Conservation (phyloP, 2,888 invertebrate species). For the Parasteatoda lunata region DNA sequence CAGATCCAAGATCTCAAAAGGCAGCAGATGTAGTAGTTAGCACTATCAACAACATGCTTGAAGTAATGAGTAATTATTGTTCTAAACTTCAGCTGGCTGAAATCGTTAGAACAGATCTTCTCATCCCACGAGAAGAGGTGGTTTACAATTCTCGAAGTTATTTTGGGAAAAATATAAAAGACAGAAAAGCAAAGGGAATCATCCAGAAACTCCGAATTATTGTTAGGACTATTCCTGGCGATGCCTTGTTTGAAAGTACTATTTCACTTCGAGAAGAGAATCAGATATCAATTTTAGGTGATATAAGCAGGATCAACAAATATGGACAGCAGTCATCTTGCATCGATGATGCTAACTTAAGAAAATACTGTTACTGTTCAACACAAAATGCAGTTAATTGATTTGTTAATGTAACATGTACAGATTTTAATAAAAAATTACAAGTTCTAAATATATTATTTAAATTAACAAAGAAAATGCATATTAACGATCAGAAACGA, state of each 20-base stretch:
- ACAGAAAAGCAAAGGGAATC: constrained; percentile 37
- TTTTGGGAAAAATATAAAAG: constrained; percentile 28
- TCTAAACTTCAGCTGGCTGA: constrained; percentile 18
- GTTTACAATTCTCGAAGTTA: constrained; percentile 50
- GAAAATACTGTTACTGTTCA: constrained; percentile 70
- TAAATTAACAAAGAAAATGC: no score
- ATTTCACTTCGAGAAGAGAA: constrained; percentile 75
- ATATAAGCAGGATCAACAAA: constrained; percentile 76
- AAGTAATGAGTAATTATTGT: constrained; percentile 21
- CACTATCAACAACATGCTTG: constrained; percentile 25
- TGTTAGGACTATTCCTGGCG: constrained; percentile 81
- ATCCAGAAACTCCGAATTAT: constrained; percentile 75
- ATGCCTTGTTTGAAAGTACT: constrained; percentile 86
- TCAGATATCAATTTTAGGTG: constrained; percentile 76
- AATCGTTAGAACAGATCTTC: constrained; percentile 33
- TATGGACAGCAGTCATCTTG: constrained; percentile 75
- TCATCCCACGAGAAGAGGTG: constrained; percentile 30
- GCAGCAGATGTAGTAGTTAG: constrained; percentile 14
- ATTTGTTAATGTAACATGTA: no score
- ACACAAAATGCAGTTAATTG: no score
- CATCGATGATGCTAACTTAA: constrained; percentile 70
- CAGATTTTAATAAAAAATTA: no score
- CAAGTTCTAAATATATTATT: no score
- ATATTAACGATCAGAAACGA: no score
- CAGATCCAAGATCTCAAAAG: constrained; percentile 40